Evolutionary conservation across 2,888 invertebrate genomes (phyloP), one percentile per base, ranked within the genome.

Genomic region (Folsomia candida): DNA sequence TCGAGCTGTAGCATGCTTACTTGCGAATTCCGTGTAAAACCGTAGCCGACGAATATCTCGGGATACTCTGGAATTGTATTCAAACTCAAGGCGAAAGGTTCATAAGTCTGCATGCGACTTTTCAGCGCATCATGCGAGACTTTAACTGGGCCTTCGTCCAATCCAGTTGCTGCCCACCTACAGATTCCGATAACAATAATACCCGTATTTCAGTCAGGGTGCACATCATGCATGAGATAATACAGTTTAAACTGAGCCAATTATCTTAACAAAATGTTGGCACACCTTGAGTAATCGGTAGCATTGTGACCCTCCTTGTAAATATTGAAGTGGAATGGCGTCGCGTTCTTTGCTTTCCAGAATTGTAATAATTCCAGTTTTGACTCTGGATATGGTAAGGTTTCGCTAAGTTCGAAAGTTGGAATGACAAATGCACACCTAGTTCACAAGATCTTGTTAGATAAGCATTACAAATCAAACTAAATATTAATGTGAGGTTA

Each of bases 241-340:
- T n/a, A n/a, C n/a, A n/a, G n/a, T n/a, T n/a, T n/a, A n/a, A n/a
- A n/a, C n/a, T n/a, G n/a, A n/a, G n/a, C n/a, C n/a, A n/a, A n/a
- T n/a, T n/a, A n/a, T n/a, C n/a, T n/a, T n/a, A n/a, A n/a, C n/a
- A n/a, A n/a, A n/a, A n/a, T n/a, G n/a, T n/a, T n/a, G n/a, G n/a
- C 70, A 47, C 37, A 70, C 75, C 58, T 51, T 27, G 59, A 37
- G 37, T 75, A 75, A 27, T 71, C 61, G n/a, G 75, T 75, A 20
- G 75, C 71, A 58, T 59, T 67, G 29, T 75, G 75, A 20, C 71
- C 75, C 2, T 51, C 51, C 18, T 72, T 92, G 83, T 94, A 94
- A 73, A 94, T 92, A 83, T 93, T 92, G 81, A 92, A 89, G 82
- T 94, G 94, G 82, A 94, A 94, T 0, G 94, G 94, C 82, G 93